A percentile compares a stretch with the other conserved stretches of the same genome.
Conservation (phyloP, 2,888 invertebrate genomes). For the Ectemnius lituratus region DNA sequence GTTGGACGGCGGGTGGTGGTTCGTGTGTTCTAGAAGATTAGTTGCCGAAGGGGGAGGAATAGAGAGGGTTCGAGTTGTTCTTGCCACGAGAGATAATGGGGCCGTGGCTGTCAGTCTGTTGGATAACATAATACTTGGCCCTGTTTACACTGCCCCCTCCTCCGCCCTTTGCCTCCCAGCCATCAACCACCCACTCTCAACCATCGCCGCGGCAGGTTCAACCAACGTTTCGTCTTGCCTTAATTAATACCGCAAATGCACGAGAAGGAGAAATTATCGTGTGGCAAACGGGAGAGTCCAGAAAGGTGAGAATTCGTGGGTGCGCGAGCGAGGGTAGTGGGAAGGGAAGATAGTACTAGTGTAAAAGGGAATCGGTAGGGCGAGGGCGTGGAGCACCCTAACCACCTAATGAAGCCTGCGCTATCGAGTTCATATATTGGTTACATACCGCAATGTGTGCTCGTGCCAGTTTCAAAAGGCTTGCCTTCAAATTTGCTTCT, state of each 20-base stretch:
- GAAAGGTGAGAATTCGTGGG: too few relatives aligned
- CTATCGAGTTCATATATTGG: conserved; percentile 60
- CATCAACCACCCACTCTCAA: too few relatives aligned
- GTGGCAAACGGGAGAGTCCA: too few relatives aligned
- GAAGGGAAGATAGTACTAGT: conserved; percentile 2
- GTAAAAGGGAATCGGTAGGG: conserved; percentile 7
- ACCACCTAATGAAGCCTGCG: conserved; percentile 62
- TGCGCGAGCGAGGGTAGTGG: conserved; percentile 11
- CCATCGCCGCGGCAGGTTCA: conserved; percentile 6
- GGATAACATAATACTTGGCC: conserved; percentile 71
- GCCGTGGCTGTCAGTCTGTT: conserved; percentile 66
- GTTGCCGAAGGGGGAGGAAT: conserved; percentile 59
- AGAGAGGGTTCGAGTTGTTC: conserved; percentile 60
- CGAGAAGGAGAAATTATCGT: conserved; percentile 33
- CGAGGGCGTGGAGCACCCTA: conserved; percentile 50
- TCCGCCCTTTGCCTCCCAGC: conserved; percentile 8
- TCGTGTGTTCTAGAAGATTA: conserved; percentile 67
- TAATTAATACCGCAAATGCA: conserved; percentile 67
- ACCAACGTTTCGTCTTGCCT: conserved; percentile 60
- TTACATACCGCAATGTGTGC: conserved; percentile 35
- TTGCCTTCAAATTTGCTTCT: conserved; percentile 23
- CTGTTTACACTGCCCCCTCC: conserved; percentile 66
- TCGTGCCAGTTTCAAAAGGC: conserved; percentile 16
- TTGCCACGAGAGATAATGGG: conserved; percentile 65
- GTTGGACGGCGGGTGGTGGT: conserved; percentile 27